Conservation (phyloP, 2,113 vertebrate species). For the Ginglymostoma cirratum region DNA sequence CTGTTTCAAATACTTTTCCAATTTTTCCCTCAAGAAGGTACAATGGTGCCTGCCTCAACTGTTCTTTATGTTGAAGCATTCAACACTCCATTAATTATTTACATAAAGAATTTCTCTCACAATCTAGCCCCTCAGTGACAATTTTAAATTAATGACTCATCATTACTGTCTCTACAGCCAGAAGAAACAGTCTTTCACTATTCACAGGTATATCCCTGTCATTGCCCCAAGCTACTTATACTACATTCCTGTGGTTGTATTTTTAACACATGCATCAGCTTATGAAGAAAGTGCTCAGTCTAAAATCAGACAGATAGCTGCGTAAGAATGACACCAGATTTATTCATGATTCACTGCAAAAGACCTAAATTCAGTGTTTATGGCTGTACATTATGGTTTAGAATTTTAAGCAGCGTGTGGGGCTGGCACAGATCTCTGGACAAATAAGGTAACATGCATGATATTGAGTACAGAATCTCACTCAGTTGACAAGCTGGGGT, state of each 20-base stretch:
- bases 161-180: neutral
- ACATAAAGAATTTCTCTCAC: neutral
- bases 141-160: neutral
- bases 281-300: neutral
- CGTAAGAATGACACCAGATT: neutral
- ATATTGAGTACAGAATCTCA: no score
- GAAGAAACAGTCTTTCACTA: neutral
- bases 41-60: neutral
- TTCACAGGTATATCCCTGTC: neutral
- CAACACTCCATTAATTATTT: neutral
- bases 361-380: no score
- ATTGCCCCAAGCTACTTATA: neutral
- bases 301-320: neutral
- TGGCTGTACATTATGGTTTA: no score
- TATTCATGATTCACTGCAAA: no score
- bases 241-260: neutral
- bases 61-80: neutral
- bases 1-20: neutral
- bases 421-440: no score
- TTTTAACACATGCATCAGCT: neutral
- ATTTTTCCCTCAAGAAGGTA: neutral
- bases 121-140: neutral
- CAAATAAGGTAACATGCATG: no score
- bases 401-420: no score
- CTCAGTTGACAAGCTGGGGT: no score